Evolutionary conservation across 37 sponge, comb jelly and placozoan species (phyloP).

Genomic region (Dysidea cf. avara): DNA sequence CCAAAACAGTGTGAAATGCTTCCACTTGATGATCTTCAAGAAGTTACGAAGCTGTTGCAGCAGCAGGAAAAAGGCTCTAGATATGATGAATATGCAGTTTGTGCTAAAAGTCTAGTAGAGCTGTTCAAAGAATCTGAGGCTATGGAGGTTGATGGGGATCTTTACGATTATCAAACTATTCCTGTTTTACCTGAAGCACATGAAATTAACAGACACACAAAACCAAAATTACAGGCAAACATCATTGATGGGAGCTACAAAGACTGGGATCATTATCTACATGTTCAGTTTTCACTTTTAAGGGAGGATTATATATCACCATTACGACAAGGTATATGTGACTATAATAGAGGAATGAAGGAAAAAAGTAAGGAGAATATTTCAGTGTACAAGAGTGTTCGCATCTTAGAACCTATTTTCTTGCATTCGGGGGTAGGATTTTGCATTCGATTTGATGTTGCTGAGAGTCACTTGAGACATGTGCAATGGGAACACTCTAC

Average conservation of each 20-base stretch:
- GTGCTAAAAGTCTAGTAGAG: background rate
- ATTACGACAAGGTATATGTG: constrained; percentile 62
- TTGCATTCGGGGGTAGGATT: constrained; percentile 56
- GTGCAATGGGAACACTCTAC: constrained; percentile 81
- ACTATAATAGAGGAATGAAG: background rate
- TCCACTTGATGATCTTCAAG: too few species aligned
- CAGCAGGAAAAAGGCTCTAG: too few species aligned
- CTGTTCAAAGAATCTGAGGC: background rate
- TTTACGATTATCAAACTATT: constrained; percentile 32
- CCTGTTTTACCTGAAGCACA: background rate
- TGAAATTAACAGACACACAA: background rate
- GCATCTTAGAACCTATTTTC: constrained; percentile 61
- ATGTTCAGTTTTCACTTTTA: too few species aligned
- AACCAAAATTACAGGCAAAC: constrained; percentile 54
- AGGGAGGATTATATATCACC: constrained; percentile 87
- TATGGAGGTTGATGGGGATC: background rate
- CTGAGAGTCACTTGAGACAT: constrained; percentile 13
- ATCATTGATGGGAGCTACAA: constrained; percentile 42
- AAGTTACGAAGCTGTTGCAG: too few species aligned
- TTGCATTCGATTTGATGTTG: constrained; percentile 56
- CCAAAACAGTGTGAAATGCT: too few species aligned
- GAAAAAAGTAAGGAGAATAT: constrained; percentile 22
- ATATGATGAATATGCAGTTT: background rate
- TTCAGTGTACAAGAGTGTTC: constrained; percentile 53
- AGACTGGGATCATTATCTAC: constrained; percentile 74